Evolutionary conservation across 2,888 invertebrate genomes (phyloP).

Genomic region (Drosophila flavopinicola): DNA sequence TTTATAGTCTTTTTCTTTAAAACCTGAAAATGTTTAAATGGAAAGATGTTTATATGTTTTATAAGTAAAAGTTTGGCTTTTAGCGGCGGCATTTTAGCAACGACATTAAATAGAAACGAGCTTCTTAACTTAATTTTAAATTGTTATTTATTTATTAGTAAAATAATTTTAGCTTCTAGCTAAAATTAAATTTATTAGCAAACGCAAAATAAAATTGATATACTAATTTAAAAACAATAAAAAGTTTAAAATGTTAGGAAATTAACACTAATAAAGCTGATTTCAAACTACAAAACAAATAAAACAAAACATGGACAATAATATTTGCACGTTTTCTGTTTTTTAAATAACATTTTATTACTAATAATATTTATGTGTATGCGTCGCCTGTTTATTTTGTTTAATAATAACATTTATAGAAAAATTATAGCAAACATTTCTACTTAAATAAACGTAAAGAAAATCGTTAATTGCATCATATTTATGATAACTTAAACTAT

Average conservation of each 20-base stretch:
- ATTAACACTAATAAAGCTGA: conserved; percentile 14
- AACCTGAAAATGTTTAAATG: background rate
- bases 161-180: conserved; percentile 13
- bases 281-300: conserved; percentile 20
- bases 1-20: background rate
- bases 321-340: conserved; percentile 35
- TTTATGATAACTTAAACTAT: conserved; percentile 56
- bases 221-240: background rate
- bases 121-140: conserved; percentile 7
- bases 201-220: background rate
- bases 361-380: conserved; percentile 50
- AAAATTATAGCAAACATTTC: conserved; percentile 48
- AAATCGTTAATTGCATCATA: conserved; percentile 29
- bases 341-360: conserved; percentile 65
- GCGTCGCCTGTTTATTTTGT: conserved; percentile 27
- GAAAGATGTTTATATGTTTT: conserved; percentile 2
- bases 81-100: conserved; percentile 15
- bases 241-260: background rate
- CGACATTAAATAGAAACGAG: conserved; percentile 22
- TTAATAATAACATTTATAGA: conserved; percentile 46
- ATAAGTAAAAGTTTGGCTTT: background rate
- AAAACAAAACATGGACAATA: conserved; percentile 47
- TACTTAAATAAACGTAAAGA: conserved; percentile 40
- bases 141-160: conserved; percentile 35
- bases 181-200: background rate